Percentiles rank a stretch among this genome's conserved stretches.
phyloP scores from a whole-genome alignment of 2,113 vertebrate genomes.

The Pachyramphus minor region DNA sequence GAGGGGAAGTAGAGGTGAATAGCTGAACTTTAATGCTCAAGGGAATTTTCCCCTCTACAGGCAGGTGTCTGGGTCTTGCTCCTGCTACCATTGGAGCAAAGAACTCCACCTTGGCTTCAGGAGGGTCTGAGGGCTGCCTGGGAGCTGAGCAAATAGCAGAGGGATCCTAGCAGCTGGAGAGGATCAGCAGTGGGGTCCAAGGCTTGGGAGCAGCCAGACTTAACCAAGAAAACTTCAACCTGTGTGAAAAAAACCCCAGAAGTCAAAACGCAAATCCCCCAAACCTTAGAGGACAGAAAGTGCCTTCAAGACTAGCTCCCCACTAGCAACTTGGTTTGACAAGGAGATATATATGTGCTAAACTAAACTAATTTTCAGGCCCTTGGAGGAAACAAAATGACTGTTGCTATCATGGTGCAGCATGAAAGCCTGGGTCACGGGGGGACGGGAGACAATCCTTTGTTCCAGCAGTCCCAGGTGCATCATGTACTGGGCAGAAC shows the following conservation, averaged over 20 bases:
- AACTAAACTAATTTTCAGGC: constrained; percentile 26
- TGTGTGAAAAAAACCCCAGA: neutral
- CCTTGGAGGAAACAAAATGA: constrained; percentile 46
- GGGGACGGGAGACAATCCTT: constrained; percentile 56
- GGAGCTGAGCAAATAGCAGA: neutral
- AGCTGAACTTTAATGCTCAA: neutral
- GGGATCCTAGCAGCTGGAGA: neutral
- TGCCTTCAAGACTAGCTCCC: neutral
- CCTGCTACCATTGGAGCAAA: fast-evolving
- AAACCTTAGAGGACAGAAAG: neutral
- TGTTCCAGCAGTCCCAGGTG: constrained; percentile 73
- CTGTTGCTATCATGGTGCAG: constrained; percentile 60
- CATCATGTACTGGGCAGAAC: constrained; percentile 74
- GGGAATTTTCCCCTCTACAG: neutral
- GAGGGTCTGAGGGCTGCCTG: neutral
- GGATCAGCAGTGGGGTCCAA: neutral
- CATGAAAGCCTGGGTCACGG: constrained; percentile 2
- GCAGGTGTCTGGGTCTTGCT: neutral
- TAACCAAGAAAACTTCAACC: neutral
- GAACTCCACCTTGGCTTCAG: neutral
- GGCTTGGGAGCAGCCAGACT: neutral
- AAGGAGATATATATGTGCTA: neutral
- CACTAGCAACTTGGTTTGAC: neutral
- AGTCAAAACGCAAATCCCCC: neutral
- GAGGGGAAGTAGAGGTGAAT: neutral